Evolutionary conservation across 2,888 invertebrate species (phyloP).

Genomic region (Caenorhabditis plicata): DNA sequence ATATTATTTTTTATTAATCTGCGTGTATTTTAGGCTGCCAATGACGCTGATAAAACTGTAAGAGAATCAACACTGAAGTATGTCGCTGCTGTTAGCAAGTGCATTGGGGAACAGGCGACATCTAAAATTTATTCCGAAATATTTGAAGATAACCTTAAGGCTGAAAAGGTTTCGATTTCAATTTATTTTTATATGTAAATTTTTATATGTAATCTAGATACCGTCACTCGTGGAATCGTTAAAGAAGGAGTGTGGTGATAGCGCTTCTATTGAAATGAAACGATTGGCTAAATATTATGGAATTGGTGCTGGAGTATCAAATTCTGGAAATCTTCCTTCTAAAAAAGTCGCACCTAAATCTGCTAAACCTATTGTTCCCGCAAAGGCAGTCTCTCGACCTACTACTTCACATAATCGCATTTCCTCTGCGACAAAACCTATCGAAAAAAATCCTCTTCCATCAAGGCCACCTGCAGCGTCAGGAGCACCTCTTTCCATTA

Average conservation of each 20-base stretch:
- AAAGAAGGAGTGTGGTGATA: conserved; percentile 17
- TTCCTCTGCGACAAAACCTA: conserved; percentile 1
- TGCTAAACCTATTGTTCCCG: background rate
- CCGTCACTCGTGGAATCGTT: conserved; percentile 15
- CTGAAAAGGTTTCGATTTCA: conserved; percentile 75
- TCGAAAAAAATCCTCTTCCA: background rate
- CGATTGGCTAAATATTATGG: conserved; percentile 21
- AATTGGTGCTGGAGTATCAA: no score
- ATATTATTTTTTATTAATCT: background rate
- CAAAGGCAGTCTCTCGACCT: background rate
- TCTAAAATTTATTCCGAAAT: conserved; percentile 82
- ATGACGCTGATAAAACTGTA: conserved; percentile 37
- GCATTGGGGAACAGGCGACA: conserved; percentile 87
- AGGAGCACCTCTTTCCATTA: no score
- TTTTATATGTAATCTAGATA: conserved; percentile 1
- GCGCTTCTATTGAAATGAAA: conserved; percentile 25
- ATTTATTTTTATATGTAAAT: background rate
- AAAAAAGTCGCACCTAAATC: no score
- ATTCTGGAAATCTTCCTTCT: no score
- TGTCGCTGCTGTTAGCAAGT: conserved; percentile 85
- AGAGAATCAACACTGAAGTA: conserved; percentile 69
- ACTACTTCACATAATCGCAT: background rate
- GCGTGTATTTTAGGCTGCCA: conserved; percentile 9
- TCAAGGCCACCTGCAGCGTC: no score
- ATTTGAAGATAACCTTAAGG: conserved; percentile 78